phyloP scores from a whole-genome alignment of 2,797 vertebrate genomes.

The Pseudomugil gertrudae region DNA sequence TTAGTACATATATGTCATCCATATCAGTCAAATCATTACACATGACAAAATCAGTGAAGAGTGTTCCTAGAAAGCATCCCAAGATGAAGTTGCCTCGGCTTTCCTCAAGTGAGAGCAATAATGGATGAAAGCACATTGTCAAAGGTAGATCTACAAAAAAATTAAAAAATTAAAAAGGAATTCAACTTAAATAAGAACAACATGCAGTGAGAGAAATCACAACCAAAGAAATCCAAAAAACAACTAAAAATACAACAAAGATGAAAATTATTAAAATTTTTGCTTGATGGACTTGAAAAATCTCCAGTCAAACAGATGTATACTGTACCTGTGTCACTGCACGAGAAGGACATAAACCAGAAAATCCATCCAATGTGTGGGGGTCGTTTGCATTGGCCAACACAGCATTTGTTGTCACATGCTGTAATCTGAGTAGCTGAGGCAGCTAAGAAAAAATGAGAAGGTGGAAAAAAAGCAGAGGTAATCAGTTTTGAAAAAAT shows the following conservation, averaged over 20 bases:
- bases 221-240: too few species aligned
- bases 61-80: slow-evolving; percentile 75
- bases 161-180: slow-evolving; percentile 56
- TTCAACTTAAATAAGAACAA: slow-evolving; percentile 49
- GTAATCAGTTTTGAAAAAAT: slow-evolving; percentile 4
- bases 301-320: slow-evolving; percentile 18
- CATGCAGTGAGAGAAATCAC: slow-evolving; percentile 36
- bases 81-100: slow-evolving; percentile 76
- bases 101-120: slow-evolving; percentile 76
- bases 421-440: slow-evolving; percentile 55
- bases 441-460: slow-evolving; percentile 62
- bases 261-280: not conserved
- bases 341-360: slow-evolving; percentile 44
- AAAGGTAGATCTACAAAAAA: slow-evolving; percentile 82
- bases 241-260: slow-evolving; percentile 34
- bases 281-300: slow-evolving; percentile 37
- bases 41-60: slow-evolving; percentile 46
- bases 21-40: slow-evolving; percentile 54
- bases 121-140: slow-evolving; percentile 75
- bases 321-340: slow-evolving; percentile 66
- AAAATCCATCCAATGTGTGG: slow-evolving; percentile 52
- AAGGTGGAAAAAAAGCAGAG: slow-evolving; percentile 17
- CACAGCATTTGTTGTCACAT: slow-evolving; percentile 46
- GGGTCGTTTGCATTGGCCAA: slow-evolving; percentile 30
- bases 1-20: slow-evolving; percentile 29